A percentile compares a stretch with the other conserved stretches of the same genome.
Conservation (phyloP, 1,140 invertebrate genomes). For the Eriocheir sinensis region DNA sequence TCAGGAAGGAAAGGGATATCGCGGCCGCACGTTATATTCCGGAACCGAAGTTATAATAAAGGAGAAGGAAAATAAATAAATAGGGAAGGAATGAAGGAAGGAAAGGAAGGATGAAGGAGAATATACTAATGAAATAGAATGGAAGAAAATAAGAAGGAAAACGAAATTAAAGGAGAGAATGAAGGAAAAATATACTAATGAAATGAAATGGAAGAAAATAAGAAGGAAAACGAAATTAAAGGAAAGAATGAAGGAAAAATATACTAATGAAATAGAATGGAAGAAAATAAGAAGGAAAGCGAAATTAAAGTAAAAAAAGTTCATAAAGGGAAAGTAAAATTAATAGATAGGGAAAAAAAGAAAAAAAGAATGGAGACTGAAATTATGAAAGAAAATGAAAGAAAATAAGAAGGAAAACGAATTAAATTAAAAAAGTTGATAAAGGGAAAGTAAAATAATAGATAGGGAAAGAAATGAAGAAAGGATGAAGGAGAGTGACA, state of each 20-base stretch:
- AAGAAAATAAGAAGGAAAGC: background rate
- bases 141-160: background rate
- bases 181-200: background rate
- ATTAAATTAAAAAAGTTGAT: background rate
- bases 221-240: background rate
- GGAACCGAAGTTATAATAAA: background rate
- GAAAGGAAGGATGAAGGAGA: background rate
- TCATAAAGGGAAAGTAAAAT: background rate
- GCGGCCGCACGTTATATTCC: background rate
- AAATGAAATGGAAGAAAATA: background rate
- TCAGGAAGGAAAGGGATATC: background rate
- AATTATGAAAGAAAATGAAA: background rate
- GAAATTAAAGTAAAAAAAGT: background rate
- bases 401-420: background rate
- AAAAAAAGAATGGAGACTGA: background rate
- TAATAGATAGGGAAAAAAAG: constrained; percentile 1
- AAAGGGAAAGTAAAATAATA: background rate
- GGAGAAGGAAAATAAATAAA: constrained; percentile 11
- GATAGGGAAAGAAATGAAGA: constrained; percentile 11
- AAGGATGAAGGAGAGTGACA: background rate
- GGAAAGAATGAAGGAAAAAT: background rate
- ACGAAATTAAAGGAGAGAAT: background rate
- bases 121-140: background rate
- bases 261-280: background rate
- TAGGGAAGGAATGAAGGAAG: background rate